Evolutionary conservation across 1,140 invertebrate species (phyloP), one percentile per base, ranked within the genome.

Genomic region (Trigoniulus corallinus): DNA sequence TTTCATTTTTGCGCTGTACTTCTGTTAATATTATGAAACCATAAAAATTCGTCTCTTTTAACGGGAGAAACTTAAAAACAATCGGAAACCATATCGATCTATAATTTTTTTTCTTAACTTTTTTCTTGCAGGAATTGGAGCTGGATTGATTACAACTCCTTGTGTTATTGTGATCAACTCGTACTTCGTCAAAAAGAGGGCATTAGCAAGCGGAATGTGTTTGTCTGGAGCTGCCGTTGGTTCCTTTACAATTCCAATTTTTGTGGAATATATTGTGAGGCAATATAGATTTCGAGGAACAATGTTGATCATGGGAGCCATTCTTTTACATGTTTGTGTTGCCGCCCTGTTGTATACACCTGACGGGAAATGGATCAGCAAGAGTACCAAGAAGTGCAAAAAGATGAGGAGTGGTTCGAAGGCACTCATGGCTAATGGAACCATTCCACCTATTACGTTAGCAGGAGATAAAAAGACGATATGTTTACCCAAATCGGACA

Each of bases 181-280:
- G 41, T 92, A 91, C 63, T 92, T 91, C 63, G 75, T 84, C 1
- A 75, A 77, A 46, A 68, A 79, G 34, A 70, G 86, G 44, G 85
- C 84, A 2, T 68, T 89, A 12, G 88, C 86, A n/a, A 91, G 88
- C 65, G 86, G 86, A 0, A 74, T 92, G n/a, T 88, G 84, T 57
- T 86, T 88, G 66, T 88, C 86, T 2, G 87, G 86, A 18, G 88
- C 83, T 58, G 83, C 85, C 1, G 70, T 89, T 45, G 87, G 82
- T 1, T 81, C 85, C 18, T 82, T 84, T 56, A 72, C 88, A 53
- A 77, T 89, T 52, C 82, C 82, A 0, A 82, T 84, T 18, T 79
- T 84, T 39, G 62, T 88, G 25, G 67, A 81, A 44, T 69, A 89
- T 22, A 64, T 91, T 15, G 72, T 76, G 56, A 70, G 69, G 18